Conservation (phyloP, 2,797 vertebrate genomes). For the Huso huso region DNA sequence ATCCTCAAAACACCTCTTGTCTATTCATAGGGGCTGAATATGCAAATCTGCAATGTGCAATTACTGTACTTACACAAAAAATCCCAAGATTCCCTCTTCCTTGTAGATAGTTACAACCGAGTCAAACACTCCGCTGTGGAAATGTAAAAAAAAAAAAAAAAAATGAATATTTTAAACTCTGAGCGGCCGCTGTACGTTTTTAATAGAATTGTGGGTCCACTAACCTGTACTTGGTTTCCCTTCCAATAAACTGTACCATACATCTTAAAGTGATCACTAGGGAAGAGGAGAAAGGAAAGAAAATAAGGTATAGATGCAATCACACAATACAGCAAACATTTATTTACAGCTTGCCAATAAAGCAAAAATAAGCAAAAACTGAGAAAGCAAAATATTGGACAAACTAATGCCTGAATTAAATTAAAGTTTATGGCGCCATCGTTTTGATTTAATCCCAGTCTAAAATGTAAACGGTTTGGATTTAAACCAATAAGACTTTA, state of each 20-base stretch:
- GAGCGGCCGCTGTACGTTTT: not conserved
- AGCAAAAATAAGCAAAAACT: too few relatives aligned
- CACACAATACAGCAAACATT: too few relatives aligned
- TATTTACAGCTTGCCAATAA: too few relatives aligned
- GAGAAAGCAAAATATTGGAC: too few relatives aligned
- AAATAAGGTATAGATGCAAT: not conserved
- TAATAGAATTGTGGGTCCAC: not conserved
- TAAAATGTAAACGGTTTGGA: too few relatives aligned
- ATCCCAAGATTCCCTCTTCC: conserved; percentile 84
- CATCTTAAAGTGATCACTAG: conserved; percentile 89
- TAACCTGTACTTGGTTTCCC: conserved; percentile 91
- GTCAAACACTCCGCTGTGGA: conserved; percentile 70
- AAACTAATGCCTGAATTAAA: too few relatives aligned
- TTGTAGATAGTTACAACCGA: conserved; percentile 80
- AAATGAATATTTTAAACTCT: not conserved
- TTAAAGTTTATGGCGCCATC: too few relatives aligned
- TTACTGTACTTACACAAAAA: conserved; percentile 77
- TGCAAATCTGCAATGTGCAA: not conserved
- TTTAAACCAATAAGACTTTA: conserved; percentile 5
- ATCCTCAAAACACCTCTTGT: not conserved
- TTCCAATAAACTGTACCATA: conserved; percentile 96
- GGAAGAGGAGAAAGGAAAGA: conserved; percentile 27
- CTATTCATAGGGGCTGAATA: not conserved
- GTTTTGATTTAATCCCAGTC: too few relatives aligned
- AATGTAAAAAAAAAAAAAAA: conserved; percentile 16